Evolutionary conservation across 2,888 invertebrate species (phyloP), one percentile per base, ranked within the genome.

Genomic region (Pherbina coryleti): DNA sequence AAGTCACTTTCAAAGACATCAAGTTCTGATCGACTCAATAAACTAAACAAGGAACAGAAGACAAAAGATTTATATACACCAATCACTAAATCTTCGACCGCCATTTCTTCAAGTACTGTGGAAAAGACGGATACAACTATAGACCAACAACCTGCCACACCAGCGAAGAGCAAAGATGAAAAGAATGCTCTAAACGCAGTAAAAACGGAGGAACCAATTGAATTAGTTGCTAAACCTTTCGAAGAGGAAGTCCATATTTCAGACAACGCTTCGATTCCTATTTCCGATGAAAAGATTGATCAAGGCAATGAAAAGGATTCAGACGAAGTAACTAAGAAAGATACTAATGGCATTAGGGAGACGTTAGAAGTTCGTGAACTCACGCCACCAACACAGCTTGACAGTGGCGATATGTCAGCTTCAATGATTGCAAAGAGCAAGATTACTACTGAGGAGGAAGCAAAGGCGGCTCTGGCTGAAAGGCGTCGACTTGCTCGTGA

Each of bases 401-500:
- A 80, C 25, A 76, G 79, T 44, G 86, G 83, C 60, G 89, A 89
- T 82, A 78, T 89, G 88, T 88, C 91, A 82, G 92, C 94, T 67
- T 94, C 94, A 51, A 93, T 94, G 92, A 93, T 92, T 79, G 92
- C 92, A 14, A 93, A 92, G 87, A 91, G 91, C 44, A 91, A 93
- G 82, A 96, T 97, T 82, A 96, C 95, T 11, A 97, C 97, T 3
- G 97, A 97, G 90, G 97, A 96, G 89, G 94, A 97, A 88, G 98
- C 98, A 9, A 98, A 97, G 90, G 97, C 97, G 22, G 97, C 97
- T 76, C 91, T 98, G 77, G 97, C 98, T 0, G 98, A 98, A 91
- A 92, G 96, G 80, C 91, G 98, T 82, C 92, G 97, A 78, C 91
- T 96, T 79, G 97, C 97, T 14, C 90, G 98, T 22, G 98, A 97